A percentile compares a stretch with the other conserved stretches of the same genome.
Evolutionary conservation across 1,140 invertebrate genomes (phyloP).

Genomic region (Dolichoris vasculosae): DNA sequence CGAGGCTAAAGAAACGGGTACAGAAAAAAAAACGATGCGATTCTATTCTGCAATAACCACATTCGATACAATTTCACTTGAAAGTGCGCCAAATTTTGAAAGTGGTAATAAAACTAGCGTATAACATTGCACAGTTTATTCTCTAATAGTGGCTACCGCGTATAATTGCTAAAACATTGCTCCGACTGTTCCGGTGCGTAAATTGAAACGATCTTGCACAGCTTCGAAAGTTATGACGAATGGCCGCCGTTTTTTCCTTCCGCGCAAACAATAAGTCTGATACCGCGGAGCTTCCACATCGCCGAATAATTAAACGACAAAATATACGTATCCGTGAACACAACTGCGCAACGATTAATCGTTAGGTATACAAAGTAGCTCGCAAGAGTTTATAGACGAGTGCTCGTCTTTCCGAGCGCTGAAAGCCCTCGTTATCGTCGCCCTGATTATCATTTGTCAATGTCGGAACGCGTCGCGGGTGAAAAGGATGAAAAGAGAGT

Average conservation of each 20-base stretch:
- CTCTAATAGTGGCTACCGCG: not conserved
- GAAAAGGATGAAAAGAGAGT: no score
- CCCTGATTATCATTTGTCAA: not conserved
- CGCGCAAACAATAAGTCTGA: no score
- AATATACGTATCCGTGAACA: no score
- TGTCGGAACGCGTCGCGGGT: not conserved
- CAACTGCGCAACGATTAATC: not conserved
- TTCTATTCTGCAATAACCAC: not conserved
- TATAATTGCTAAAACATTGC: not conserved
- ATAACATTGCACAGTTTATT: not conserved
- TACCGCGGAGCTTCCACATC: no score
- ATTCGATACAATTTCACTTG: slow-evolving; percentile 5
- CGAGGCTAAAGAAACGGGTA: not conserved
- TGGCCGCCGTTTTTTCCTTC: no score
- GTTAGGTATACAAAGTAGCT: not conserved
- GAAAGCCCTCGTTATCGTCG: not conserved
- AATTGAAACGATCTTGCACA: not conserved
- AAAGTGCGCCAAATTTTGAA: not conserved
- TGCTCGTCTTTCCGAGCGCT: not conserved
- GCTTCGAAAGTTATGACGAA: not conserved
- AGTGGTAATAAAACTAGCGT: not conserved
- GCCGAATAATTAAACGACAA: no score
- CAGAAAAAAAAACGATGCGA: not conserved
- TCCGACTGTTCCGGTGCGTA: not conserved
- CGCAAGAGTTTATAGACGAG: no score